Conservation (phyloP, 2,797 vertebrate species). For the Pipistrellus kuhlii region DNA sequence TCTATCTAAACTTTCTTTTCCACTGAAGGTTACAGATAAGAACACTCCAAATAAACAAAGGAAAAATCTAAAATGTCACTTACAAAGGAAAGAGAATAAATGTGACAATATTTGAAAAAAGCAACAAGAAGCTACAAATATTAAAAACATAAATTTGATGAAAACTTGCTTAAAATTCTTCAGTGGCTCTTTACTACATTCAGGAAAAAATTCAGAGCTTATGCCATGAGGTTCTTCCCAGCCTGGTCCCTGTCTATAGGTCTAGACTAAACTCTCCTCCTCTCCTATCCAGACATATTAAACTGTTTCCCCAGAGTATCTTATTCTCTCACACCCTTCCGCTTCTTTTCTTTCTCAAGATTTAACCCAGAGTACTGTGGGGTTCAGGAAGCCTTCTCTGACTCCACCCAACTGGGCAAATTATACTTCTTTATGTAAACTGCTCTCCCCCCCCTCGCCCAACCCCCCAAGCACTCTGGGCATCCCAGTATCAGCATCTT, state of each 20-base stretch:
- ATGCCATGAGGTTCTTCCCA: not conserved
- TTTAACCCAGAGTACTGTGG: not conserved
- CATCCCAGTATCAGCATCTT: not conserved
- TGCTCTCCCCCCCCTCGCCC: rapidly evolving
- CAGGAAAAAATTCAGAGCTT: not conserved
- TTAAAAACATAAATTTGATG: conserved; percentile 8
- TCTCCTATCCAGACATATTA: not conserved
- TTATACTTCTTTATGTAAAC: not conserved
- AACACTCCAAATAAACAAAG: not conserved
- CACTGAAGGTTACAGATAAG: not conserved
- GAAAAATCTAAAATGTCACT: conserved; percentile 33
- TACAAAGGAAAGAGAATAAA: conserved; percentile 42
- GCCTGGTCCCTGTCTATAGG: not conserved
- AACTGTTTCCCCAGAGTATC: not conserved
- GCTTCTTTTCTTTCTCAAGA: not conserved
- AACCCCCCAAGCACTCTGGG: not conserved
- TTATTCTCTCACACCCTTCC: not conserved
- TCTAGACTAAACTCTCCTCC: not conserved
- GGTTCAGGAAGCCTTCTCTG: not conserved
- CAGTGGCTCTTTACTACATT: not conserved
- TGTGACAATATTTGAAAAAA: not conserved
- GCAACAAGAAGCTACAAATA: not conserved
- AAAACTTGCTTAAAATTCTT: conserved; percentile 22
- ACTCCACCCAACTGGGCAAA: not conserved
- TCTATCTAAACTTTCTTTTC: conserved; percentile 35